Evolutionary conservation across 2,888 invertebrate genomes (phyloP), one percentile per base, ranked within the genome.

Genomic region (Clivina fossor): DNA sequence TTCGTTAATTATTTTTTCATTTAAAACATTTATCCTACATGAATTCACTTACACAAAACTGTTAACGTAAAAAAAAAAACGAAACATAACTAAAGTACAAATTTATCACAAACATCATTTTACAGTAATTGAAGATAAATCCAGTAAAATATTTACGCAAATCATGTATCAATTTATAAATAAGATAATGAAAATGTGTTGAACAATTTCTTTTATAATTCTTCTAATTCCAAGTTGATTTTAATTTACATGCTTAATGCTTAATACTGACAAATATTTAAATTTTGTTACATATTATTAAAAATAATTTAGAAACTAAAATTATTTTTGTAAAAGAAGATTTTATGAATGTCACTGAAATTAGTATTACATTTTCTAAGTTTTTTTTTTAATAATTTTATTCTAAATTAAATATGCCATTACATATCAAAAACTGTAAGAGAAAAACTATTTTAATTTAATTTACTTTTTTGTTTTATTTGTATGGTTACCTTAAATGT

Each of bases 101-200:
- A 40, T 19, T 18, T 40, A 40, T 22, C 40, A 40, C 16, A 40
- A 22, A 33, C 33, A 7, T 33, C 33, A 33, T 15, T 9, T 33
- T 33, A 2, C 13, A 33, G 5, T 15, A 33, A 33, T 33, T 33
- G 16, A 7, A n/a, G 33, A 33, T 15, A 2, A 33, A 5, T 2
- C 30, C 9, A 4, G 30, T 11, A 30, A 30, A 30, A 19, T 26
- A 44, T 28, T 30, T 24, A 24, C 18, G 41, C 11, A 40, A n/a
- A n/a, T n/a, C n/a, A n/a, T n/a, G n/a, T 20, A 18, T 20, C 20
- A n/a, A n/a, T n/a, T 35, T 19, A 22, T 11, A 24, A 8, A 40
- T 13, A 26, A 15, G 24, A 37, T 53, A 37, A 44, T 44, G 44
- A 30, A 53, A 44, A 35, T 26, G 53, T 53, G 44, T 53, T 53